These are phyloP conservation scores for Motacilla tschutschensis DNA, from an alignment of 2,113 vertebrate genomes.

Conservation along the genomic window DNA sequence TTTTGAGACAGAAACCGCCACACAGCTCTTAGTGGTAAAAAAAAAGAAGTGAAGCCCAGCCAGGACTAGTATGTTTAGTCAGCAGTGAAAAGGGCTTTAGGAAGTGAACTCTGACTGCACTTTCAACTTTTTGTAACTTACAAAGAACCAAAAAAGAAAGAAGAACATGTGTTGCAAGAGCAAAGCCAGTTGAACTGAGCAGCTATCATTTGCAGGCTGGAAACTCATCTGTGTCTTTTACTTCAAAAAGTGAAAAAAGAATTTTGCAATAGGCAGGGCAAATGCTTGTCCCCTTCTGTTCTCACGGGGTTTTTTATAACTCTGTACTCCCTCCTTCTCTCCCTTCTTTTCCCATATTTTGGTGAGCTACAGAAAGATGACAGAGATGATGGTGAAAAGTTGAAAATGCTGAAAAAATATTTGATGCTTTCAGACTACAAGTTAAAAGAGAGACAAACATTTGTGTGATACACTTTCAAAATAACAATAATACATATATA, in stretches of 20 bases:
- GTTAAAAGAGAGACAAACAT: background rate
- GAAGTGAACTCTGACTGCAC: background rate
- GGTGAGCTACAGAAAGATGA: background rate
- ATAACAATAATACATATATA: background rate
- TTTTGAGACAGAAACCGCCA: background rate
- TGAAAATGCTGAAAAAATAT: background rate
- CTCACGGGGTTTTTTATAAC: background rate
- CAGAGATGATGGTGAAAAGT: background rate
- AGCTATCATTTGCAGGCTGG: background rate
- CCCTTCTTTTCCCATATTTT: background rate
- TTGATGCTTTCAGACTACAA: background rate
- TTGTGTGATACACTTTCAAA: background rate
- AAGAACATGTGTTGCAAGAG: background rate
- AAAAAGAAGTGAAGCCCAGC: constrained; percentile 6
- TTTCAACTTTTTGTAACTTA: background rate
- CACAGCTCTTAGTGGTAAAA: background rate
- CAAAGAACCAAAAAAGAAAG: background rate
- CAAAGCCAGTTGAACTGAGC: background rate
- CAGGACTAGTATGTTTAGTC: background rate
- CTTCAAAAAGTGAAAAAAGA: background rate
- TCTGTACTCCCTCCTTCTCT: background rate
- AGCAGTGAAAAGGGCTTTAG: background rate
- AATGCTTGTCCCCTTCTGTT: background rate
- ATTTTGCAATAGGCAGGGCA: background rate
- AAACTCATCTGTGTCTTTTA: background rate